phyloP scores from a whole-genome alignment of 1,140 invertebrate genomes.

The roundworm (Caenorhabditis elegans) region DNA sequence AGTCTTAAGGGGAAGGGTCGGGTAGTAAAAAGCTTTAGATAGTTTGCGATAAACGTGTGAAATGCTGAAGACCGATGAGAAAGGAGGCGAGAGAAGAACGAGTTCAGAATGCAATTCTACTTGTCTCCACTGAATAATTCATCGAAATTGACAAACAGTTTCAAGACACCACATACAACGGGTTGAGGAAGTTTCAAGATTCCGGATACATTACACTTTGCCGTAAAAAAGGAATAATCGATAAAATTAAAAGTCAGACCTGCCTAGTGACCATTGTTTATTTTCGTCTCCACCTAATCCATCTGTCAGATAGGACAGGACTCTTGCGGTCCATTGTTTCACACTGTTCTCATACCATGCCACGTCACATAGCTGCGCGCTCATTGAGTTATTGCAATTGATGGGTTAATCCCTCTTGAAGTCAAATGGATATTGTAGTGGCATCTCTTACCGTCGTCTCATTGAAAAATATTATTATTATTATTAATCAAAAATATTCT shows the following conservation, averaged over 20 bases:
- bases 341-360: neutral
- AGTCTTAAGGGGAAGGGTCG: constrained; percentile 5
- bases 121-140: constrained; percentile 20
- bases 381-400: neutral
- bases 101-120: constrained; percentile 3
- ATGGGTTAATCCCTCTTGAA: constrained; percentile 27
- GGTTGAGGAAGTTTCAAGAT: neutral
- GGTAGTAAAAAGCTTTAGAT: constrained; percentile 25
- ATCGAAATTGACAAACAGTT: constrained; percentile 26
- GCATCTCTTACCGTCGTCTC: neutral
- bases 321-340: neutral
- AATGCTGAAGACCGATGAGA: constrained; percentile 8
- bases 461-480: too few relatives aligned
- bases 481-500: too few relatives aligned
- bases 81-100: neutral
- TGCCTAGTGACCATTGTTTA: neutral
- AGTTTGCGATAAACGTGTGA: constrained; percentile 28
- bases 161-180: neutral
- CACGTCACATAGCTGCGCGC: neutral
- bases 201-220: neutral
- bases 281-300: neutral
- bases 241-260: neutral
- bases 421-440: neutral
- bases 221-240: neutral
- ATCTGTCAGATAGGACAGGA: neutral